Evolutionary conservation across 2,888 invertebrate genomes (phyloP).

Genomic region (Portevinia maculata): DNA sequence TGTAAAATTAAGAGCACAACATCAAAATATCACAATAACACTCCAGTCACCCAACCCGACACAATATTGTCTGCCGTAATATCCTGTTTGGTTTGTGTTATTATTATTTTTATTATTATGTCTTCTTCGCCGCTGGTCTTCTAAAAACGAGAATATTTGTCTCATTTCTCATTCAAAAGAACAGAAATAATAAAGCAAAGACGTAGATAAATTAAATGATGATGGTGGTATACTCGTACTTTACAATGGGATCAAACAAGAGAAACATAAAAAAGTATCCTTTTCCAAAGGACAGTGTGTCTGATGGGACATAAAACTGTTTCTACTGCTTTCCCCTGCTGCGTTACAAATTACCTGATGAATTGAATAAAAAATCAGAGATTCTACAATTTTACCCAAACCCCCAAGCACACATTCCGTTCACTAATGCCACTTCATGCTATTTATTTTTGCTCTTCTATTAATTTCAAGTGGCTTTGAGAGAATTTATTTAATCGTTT

Average conservation of each 20-base stretch:
- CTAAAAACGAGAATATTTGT: slow-evolving; percentile 4
- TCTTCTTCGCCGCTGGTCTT: slow-evolving; percentile 15
- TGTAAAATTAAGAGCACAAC: not conserved
- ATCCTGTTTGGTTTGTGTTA: slow-evolving; percentile 44
- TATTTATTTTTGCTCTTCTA: too few species aligned
- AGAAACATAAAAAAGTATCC: not conserved
- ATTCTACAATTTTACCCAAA: slow-evolving; percentile 24
- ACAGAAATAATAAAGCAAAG: slow-evolving; percentile 21
- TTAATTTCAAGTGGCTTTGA: too few species aligned
- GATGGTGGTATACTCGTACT: slow-evolving; percentile 32
- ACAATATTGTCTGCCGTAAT: slow-evolving; percentile 49
- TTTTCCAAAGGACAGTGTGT: slow-evolving; percentile 25
- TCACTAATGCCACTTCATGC: too few species aligned
- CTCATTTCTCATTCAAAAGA: slow-evolving; percentile 32
- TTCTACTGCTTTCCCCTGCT: slow-evolving; percentile 12
- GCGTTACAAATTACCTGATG: slow-evolving; percentile 47
- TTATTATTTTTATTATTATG: slow-evolving; percentile 24
- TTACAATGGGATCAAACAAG: not conserved
- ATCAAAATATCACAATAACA: slow-evolving; percentile 24
- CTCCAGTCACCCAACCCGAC: slow-evolving; percentile 7
- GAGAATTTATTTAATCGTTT: too few species aligned
- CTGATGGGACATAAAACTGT: slow-evolving; percentile 45
- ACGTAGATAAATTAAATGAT: slow-evolving; percentile 52
- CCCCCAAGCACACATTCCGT: too few species aligned
- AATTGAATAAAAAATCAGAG: slow-evolving; percentile 57